A percentile compares a stretch with the other conserved stretches of the same genome.
Conservation (phyloP, 2,113 vertebrate species). For the Capra hircus region DNA sequence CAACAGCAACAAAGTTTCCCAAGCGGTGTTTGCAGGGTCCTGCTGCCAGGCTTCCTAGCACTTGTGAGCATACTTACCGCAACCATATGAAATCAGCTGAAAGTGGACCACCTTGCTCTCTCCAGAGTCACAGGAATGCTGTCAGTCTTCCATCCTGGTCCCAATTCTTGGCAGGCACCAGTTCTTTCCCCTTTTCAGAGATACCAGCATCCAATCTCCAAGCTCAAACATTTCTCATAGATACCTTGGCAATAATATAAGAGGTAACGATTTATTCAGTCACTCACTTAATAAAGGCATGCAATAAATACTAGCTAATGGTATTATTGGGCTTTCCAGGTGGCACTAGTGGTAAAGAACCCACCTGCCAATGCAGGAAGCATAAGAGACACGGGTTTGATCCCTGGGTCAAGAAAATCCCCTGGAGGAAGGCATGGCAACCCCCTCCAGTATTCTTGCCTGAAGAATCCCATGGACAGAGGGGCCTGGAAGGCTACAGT, state of each 20-base stretch:
- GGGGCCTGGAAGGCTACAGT: not conserved
- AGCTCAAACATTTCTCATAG: not conserved
- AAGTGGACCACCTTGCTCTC: not conserved
- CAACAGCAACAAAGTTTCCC: not conserved
- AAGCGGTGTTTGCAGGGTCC: accelerated
- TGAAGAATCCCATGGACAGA: not conserved
- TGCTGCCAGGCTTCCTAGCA: not conserved
- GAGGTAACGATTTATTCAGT: not conserved
- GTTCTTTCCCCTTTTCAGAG: not conserved
- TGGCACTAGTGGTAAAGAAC: not conserved
- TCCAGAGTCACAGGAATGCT: not conserved
- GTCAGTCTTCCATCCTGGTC: not conserved
- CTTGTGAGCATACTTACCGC: not conserved
- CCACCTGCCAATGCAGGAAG: not conserved
- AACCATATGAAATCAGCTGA: not conserved
- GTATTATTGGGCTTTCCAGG: not conserved
- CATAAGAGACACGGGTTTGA: not conserved
- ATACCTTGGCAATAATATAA: not conserved
- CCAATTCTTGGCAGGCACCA: not conserved
- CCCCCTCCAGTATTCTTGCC: not conserved
- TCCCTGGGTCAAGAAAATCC: not conserved
- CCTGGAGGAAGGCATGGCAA: not conserved
- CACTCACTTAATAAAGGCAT: not conserved
- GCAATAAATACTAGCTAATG: not conserved
- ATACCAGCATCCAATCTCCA: not conserved